Conservation (phyloP, 2,797 vertebrate genomes). For the Leptoclinus maculatus region DNA sequence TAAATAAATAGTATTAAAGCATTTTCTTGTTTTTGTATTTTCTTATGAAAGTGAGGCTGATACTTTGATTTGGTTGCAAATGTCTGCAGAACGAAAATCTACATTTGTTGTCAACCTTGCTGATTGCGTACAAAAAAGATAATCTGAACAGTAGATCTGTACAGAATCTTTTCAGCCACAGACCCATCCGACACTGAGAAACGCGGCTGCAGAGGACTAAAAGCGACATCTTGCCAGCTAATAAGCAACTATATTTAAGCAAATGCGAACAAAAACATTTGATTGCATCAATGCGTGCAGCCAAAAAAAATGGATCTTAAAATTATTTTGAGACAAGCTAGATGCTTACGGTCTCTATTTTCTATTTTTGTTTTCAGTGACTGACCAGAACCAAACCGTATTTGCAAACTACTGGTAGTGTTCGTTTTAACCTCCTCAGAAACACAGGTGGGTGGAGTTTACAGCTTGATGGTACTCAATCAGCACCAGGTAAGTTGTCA, state of each 20-base stretch:
- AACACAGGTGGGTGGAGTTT: constrained; percentile 37
- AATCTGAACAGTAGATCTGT: background rate
- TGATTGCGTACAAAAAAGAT: background rate
- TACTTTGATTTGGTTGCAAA: background rate
- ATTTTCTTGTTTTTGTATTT: no score
- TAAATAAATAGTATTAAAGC: constrained; percentile 10
- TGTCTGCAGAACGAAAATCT: background rate
- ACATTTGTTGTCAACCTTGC: background rate
- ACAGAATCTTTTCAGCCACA: background rate
- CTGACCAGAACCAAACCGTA: constrained; percentile 12
- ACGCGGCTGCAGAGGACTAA: constrained; percentile 20
- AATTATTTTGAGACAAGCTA: background rate
- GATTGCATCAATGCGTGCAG: constrained; percentile 22
- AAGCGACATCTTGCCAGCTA: constrained; percentile 24
- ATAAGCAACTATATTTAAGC: constrained; percentile 45
- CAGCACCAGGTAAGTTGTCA: background rate
- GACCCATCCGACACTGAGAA: background rate
- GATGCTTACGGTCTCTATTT: background rate
- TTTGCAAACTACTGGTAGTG: constrained; percentile 28
- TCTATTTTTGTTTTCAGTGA: background rate
- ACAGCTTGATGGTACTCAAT: background rate
- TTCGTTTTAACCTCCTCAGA: constrained; percentile 39
- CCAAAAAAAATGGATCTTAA: background rate
- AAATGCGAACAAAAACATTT: constrained; percentile 15
- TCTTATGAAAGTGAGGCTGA: no score